These are phyloP conservation scores for Lingula anatina DNA, from an alignment of 2,888 invertebrate genomes.

Conservation along the genomic window DNA sequence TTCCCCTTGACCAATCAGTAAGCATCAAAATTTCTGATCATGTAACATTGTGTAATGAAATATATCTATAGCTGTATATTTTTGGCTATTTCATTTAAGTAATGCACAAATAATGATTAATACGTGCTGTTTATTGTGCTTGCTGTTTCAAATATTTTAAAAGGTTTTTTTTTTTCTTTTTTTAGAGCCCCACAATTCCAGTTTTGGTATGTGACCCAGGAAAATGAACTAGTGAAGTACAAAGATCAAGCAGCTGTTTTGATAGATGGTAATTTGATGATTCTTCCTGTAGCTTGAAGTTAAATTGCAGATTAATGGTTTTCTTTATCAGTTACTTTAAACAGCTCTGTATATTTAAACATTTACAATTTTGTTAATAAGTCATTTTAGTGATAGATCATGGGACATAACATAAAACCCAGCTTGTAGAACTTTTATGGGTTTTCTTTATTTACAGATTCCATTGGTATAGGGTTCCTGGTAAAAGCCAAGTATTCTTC, in stretches of 20 bases:
- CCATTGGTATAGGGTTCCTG: conserved; percentile 31
- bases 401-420: not conserved
- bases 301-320: not conserved
- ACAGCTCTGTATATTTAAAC: too few relatives aligned
- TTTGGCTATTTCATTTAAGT: too few relatives aligned
- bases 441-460: conserved; percentile 21
- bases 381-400: not conserved
- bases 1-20: too few relatives aligned
- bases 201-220: conserved; percentile 28
- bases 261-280: conserved; percentile 25
- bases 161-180: too few relatives aligned
- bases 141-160: too few relatives aligned
- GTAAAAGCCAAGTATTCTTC: conserved; percentile 29
- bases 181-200: conserved; percentile 19
- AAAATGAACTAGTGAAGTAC: conserved; percentile 14
- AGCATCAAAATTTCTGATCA: too few relatives aligned
- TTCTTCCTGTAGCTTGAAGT: too few relatives aligned
- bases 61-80: too few relatives aligned
- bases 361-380: not conserved
- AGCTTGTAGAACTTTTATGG: not conserved
- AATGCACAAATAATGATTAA: too few relatives aligned
- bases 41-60: too few relatives aligned
- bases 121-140: too few relatives aligned
- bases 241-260: conserved; percentile 33
- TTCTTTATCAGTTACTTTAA: not conserved